Evolutionary conservation across 2,888 invertebrate genomes (phyloP).

Genomic region (Drosophila koepferae): DNA sequence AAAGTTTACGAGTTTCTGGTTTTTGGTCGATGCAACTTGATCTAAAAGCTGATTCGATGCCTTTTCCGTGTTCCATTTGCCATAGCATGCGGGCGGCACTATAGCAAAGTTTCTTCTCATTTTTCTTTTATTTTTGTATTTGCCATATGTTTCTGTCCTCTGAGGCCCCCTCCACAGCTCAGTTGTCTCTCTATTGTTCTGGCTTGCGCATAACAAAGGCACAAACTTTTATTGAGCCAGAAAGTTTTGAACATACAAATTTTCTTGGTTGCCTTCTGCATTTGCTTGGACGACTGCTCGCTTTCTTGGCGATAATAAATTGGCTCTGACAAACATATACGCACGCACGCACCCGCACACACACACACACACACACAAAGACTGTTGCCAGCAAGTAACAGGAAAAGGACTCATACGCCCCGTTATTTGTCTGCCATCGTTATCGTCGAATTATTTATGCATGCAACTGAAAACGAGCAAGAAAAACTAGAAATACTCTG

Average conservation of each 20-base stretch:
- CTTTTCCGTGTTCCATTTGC: conserved; percentile 15
- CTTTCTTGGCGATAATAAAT: conserved; percentile 77
- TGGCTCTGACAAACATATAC: conserved; percentile 52
- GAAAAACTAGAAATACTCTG: conserved; percentile 22
- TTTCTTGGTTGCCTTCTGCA: conserved; percentile 62
- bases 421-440: conserved; percentile 64
- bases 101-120: conserved; percentile 45
- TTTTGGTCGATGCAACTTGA: conserved; percentile 54
- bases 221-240: conserved; percentile 77
- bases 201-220: conserved; percentile 65
- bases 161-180: background rate
- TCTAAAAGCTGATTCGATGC: conserved; percentile 47
- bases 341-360: conserved; percentile 14
- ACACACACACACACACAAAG: conserved; percentile 19
- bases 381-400: background rate
- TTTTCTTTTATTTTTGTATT: conserved; percentile 50
- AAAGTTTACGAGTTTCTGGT: conserved; percentile 74
- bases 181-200: conserved; percentile 62
- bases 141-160: conserved; percentile 33
- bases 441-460: conserved; percentile 79
- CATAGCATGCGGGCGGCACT: conserved; percentile 45
- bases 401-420: conserved; percentile 46
- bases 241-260: conserved; percentile 79
- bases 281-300: conserved; percentile 35
- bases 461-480: conserved; percentile 61